Conservation (phyloP, 2,888 invertebrate species). For the Chymomyza amoena region DNA sequence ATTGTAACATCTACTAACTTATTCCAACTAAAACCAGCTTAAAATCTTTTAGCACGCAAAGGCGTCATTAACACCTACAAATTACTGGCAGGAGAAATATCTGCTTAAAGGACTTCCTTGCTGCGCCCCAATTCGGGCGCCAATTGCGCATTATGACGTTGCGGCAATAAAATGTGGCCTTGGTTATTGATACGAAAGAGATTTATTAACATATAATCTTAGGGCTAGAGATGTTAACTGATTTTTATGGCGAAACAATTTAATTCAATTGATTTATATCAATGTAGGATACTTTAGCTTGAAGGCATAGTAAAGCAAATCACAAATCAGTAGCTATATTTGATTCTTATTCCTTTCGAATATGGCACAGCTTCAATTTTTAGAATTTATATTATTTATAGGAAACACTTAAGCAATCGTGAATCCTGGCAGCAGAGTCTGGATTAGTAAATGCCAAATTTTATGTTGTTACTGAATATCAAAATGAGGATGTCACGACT, state of each 20-base stretch:
- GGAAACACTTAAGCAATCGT: no score
- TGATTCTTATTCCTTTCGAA: no score
- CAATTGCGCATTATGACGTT: not conserved
- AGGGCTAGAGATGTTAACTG: constrained; percentile 8
- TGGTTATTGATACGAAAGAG: constrained; percentile 4
- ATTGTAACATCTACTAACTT: constrained; percentile 1
- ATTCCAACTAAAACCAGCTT: not conserved
- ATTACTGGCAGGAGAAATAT: not conserved
- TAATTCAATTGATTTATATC: not conserved
- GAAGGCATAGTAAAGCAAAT: no score
- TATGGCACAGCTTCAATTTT: no score
- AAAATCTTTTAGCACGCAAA: constrained; percentile 46
- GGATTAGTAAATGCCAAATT: no score
- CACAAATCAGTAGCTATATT: no score
- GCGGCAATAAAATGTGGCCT: constrained; percentile 42
- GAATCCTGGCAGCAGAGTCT: no score
- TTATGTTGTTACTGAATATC: no score
- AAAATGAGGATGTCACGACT: no score
- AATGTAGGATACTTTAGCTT: no score
- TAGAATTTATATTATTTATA: no score
- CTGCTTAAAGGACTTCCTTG: not conserved
- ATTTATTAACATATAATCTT: not conserved
- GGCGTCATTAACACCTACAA: constrained; percentile 56
- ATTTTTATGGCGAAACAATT: not conserved
- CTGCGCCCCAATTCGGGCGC: constrained; percentile 1